phyloP scores from a whole-genome alignment of 2,888 invertebrate species.

The Synergus laeviventris region DNA sequence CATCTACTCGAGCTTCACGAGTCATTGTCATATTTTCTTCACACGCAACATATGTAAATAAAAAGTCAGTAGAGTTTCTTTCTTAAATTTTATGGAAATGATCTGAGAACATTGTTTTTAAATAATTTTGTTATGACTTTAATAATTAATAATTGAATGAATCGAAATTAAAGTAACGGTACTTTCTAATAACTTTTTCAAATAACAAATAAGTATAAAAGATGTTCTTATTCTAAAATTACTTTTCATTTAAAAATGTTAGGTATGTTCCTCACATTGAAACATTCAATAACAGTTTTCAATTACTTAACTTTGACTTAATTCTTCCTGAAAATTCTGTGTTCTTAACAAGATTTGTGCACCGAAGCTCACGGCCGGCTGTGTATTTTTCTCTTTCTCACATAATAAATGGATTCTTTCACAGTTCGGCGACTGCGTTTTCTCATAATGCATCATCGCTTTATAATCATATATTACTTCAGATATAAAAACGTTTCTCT shows the following conservation, averaged over 20 bases:
- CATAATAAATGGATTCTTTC: conserved; percentile 41
- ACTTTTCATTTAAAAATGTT: too few relatives aligned
- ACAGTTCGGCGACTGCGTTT: conserved; percentile 46
- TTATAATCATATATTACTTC: conserved; percentile 39
- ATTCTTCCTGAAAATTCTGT: conserved; percentile 45
- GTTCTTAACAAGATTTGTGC: conserved; percentile 34
- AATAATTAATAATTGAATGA: not conserved
- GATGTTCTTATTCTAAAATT: not conserved
- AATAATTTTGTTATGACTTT: not conserved
- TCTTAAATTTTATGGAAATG: not conserved
- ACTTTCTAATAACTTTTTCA: not conserved
- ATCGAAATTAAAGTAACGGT: not conserved
- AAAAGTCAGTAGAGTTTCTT: not conserved
- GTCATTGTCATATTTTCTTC: not conserved
- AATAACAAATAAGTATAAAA: not conserved
- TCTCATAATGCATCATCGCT: conserved; percentile 46
- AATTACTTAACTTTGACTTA: not conserved
- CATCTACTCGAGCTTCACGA: not conserved
- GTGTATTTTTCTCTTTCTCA: conserved; percentile 52
- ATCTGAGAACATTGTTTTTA: not conserved
- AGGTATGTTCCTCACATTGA: not conserved
- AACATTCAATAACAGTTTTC: not conserved
- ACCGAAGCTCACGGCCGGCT: not conserved
- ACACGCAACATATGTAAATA: not conserved
- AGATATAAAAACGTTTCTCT: conserved; percentile 34